Conservation (phyloP, 1,140 invertebrate species). For the Bilobella aurantiaca region DNA sequence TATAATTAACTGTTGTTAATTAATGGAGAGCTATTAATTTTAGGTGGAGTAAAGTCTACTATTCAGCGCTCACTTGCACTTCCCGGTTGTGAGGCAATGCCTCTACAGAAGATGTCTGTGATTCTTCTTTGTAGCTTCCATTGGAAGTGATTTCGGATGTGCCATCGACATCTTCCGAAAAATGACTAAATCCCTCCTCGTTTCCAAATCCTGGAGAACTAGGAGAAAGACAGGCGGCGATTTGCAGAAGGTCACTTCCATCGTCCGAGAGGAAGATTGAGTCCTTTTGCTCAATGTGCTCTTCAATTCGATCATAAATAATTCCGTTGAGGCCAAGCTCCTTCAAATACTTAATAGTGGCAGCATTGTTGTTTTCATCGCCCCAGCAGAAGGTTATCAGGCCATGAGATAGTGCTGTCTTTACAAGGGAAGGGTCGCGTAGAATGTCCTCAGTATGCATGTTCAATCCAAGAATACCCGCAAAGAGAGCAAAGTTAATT, state of each 20-base stretch:
- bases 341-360: slow-evolving; percentile 75
- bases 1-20: neutral
- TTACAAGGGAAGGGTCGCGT: slow-evolving; percentile 65
- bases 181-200: neutral
- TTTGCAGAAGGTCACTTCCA: slow-evolving; percentile 2
- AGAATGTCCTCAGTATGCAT: slow-evolving; percentile 85
- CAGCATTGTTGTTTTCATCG: slow-evolving; percentile 80
- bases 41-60: neutral
- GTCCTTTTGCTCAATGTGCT: slow-evolving; percentile 72
- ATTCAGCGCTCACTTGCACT: neutral
- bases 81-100: neutral
- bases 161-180: neutral
- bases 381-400: slow-evolving; percentile 92
- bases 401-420: slow-evolving; percentile 60
- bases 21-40: neutral
- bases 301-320: slow-evolving; percentile 79
- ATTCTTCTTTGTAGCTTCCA: neutral
- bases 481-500: slow-evolving; percentile 64
- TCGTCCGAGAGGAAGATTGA: slow-evolving; percentile 64
- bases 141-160: neutral
- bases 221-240: neutral
- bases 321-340: slow-evolving; percentile 78
- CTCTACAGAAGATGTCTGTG: too few relatives aligned
- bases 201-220: neutral
- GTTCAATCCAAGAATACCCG: slow-evolving; percentile 75